Evolutionary conservation across 2,797 vertebrate species (phyloP).

Genomic region (Tokudaia tokunoshimensis): DNA sequence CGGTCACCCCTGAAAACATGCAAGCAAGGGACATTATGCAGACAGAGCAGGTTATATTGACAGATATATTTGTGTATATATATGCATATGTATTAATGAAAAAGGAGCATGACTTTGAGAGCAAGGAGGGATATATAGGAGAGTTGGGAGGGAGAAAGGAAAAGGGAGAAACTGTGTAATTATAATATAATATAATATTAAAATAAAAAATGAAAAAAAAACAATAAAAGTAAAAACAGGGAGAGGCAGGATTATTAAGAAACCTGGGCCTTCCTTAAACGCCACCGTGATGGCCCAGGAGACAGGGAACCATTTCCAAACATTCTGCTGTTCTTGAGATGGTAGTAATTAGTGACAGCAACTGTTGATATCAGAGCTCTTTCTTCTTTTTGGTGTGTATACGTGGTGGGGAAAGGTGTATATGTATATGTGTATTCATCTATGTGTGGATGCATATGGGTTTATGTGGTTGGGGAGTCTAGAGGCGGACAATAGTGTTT

Average conservation of each 20-base stretch:
- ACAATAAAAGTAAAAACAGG: background rate
- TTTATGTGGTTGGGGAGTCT: background rate
- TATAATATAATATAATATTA: background rate
- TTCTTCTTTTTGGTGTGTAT: background rate
- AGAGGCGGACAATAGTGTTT: background rate
- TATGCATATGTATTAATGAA: background rate
- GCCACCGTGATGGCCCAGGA: background rate
- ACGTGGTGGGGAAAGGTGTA: background rate
- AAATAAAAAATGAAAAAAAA: background rate
- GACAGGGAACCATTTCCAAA: background rate
- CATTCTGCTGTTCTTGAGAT: background rate
- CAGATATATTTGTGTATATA: background rate
- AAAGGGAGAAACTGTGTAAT: background rate
- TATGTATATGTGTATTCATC: background rate
- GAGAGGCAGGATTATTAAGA: background rate
- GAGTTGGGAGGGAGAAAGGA: background rate
- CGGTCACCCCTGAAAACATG: background rate
- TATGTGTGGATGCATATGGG: background rate
- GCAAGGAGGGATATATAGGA: background rate
- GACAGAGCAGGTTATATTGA: background rate
- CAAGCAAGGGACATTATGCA: background rate
- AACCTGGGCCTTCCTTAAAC: background rate
- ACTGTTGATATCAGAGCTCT: background rate
- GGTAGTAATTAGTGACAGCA: background rate
- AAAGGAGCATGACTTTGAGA: background rate